These are phyloP conservation scores for Muscicapa adusta DNA, from an alignment of 2,113 vertebrate genomes.

Conservation along the genomic window DNA sequence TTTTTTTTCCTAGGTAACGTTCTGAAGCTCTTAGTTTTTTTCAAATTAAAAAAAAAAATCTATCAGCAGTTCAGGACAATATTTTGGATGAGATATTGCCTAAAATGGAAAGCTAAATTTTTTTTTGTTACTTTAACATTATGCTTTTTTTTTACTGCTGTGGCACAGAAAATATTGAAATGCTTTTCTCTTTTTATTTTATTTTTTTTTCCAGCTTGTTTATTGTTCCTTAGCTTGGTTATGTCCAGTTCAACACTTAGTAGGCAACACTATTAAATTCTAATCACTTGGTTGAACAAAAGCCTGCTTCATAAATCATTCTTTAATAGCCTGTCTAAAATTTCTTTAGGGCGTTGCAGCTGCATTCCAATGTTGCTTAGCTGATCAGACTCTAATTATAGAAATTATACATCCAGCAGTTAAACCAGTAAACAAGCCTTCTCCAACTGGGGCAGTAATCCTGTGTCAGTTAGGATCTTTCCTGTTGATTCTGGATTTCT, in stretches of 20 bases:
- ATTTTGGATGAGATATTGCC: neutral
- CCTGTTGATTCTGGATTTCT: slow-evolving; percentile 13
- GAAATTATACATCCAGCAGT: slow-evolving; percentile 47
- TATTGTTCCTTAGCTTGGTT: slow-evolving; percentile 15
- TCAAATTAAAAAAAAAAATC: neutral
- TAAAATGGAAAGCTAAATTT: neutral
- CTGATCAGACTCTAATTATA: slow-evolving; percentile 42
- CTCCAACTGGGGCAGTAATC: neutral
- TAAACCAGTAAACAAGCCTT: slow-evolving; percentile 38
- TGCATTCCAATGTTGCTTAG: slow-evolving; percentile 42
- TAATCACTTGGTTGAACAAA: slow-evolving; percentile 73
- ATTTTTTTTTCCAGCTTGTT: neutral
- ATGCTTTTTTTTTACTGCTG: neutral
- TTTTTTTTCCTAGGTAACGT: neutral
- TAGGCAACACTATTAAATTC: slow-evolving; percentile 67
- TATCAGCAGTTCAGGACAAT: neutral
- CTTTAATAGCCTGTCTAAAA: slow-evolving; percentile 69
- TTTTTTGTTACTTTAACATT: neutral
- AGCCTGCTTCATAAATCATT: slow-evolving; percentile 72
- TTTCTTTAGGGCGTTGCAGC: slow-evolving; percentile 62
- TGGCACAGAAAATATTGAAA: neutral
- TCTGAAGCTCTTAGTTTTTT: neutral
- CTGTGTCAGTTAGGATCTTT: neutral
- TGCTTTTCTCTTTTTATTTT: neutral
- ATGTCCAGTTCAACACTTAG: slow-evolving; percentile 56